phyloP scores from a whole-genome alignment of 2,797 vertebrate species.

The Clarias platycephalus region DNA sequence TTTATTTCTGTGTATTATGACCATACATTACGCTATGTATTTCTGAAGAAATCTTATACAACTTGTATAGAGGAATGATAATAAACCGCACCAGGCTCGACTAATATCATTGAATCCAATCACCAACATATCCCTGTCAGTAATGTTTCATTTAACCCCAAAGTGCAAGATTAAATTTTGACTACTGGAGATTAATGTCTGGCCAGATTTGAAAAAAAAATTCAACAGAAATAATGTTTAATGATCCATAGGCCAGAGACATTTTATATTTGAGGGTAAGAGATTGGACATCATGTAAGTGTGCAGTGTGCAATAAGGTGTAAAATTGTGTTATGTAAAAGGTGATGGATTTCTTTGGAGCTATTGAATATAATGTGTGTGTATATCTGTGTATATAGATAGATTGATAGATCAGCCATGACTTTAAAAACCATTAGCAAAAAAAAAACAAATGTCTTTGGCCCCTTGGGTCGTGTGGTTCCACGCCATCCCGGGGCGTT shows the following conservation, averaged over 20 bases:
- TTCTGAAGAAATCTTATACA: not conserved
- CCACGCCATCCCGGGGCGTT: no score
- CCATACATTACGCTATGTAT: not conserved
- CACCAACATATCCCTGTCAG: no score
- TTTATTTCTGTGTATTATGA: not conserved
- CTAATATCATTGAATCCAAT: not conserved
- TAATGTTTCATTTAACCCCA: slow-evolving; percentile 6
- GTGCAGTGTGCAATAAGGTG: not conserved
- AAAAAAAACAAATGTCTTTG: no score
- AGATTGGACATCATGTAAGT: not conserved
- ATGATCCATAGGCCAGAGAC: slow-evolving; percentile 11
- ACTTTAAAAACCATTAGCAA: no score
- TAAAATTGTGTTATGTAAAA: slow-evolving; percentile 6
- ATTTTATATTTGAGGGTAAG: not conserved
- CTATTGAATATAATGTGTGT: not conserved
- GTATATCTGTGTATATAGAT: no score
- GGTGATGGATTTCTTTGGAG: not conserved
- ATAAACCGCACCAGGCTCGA: not conserved
- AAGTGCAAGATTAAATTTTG: slow-evolving; percentile 5
- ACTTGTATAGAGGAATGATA: not conserved
- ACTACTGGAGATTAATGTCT: not conserved
- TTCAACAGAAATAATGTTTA: slow-evolving; percentile 8
- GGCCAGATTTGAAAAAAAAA: not conserved
- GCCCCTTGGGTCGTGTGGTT: no score
- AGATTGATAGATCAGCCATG: no score